Conservation (phyloP, 2,888 invertebrate genomes). For the Oligia strigilis region DNA sequence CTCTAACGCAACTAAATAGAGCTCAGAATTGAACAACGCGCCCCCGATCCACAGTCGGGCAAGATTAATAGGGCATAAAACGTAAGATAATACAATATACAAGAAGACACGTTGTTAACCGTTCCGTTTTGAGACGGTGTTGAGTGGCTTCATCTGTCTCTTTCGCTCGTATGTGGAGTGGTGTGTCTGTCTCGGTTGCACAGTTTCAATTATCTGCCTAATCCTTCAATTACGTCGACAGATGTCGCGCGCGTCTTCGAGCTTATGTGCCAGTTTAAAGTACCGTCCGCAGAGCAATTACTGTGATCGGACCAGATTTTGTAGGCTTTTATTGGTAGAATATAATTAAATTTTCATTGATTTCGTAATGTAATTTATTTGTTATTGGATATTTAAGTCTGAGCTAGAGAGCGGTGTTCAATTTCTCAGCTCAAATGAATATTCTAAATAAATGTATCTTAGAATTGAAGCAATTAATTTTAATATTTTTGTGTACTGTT, state of each 20-base stretch:
- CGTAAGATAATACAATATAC: conserved; percentile 91
- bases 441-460: conserved; percentile 60
- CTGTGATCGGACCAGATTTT: conserved; percentile 82
- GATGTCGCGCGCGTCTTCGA: conserved; percentile 90
- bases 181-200: conserved; percentile 79
- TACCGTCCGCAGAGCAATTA: conserved; percentile 88
- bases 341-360: conserved; percentile 77
- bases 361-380: conserved; percentile 68
- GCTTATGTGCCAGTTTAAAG: conserved; percentile 90
- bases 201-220: conserved; percentile 93
- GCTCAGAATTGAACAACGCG: conserved; percentile 71
- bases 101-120: conserved; percentile 93
- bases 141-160: conserved; percentile 79
- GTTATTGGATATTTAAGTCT: conserved; percentile 59
- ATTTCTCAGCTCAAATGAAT: conserved; percentile 62
- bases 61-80: conserved; percentile 91
- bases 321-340: conserved; percentile 74
- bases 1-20: conserved; percentile 69
- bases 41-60: conserved; percentile 79
- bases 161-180: conserved; percentile 71
- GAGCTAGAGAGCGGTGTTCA: conserved; percentile 53
- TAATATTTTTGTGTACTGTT: conserved; percentile 31
- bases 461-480: conserved; percentile 47
- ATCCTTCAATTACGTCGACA: conserved; percentile 92
- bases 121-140: conserved; percentile 85